Base-by-base conservation (phyloP, 2,888 invertebrate species). In the Leptopilina myrica region DNA sequence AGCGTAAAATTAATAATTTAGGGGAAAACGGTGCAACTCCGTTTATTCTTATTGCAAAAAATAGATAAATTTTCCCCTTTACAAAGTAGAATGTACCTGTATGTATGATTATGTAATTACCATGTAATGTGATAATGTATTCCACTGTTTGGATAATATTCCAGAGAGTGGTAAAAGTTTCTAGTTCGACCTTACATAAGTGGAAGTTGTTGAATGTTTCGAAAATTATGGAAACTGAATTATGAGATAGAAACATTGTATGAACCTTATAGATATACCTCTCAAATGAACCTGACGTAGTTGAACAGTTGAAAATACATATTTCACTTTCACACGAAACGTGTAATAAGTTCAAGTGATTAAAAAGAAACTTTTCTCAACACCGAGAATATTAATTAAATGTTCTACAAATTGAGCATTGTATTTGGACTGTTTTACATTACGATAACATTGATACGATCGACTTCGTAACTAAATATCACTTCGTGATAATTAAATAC, bases 191-290 rank as follows among this genome's bases (percentile, higher is more conserved):
- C 20, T 9, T 40, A n/a, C 65, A 8, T 6, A 20, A 15, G 6
- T 43, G n/a, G 12, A 9, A 20, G 67, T 46, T 67, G 20, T 46
- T 11, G 46, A 15, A 67, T 49, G 40, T 67, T 67, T 66, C 43
- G 15, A 66, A 8, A 66, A 66, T 14, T 62, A 62, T 62, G 20
- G 3, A 20, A 67, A 67, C 26, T 49, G 11, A 67, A 67, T 49
- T 15, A 49, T 20, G 49, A 33, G 14, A 6, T 8, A n/a, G 46
- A 26, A 26, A 67, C 49, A 46, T 46, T 20, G 20, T 12, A 64
- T 4, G 33, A 64, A 33, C 33, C 33, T 6, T 64, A 33, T 15
- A 26, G 53, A 69, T 69, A 26, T 67, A 46, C 49, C 8, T 46
- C 6, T 15, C 15, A 49, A n/a, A n/a, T 46, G 11, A 67, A 20